Conservation (phyloP, 2,888 invertebrate species). For the Zaprionus lineosus region DNA sequence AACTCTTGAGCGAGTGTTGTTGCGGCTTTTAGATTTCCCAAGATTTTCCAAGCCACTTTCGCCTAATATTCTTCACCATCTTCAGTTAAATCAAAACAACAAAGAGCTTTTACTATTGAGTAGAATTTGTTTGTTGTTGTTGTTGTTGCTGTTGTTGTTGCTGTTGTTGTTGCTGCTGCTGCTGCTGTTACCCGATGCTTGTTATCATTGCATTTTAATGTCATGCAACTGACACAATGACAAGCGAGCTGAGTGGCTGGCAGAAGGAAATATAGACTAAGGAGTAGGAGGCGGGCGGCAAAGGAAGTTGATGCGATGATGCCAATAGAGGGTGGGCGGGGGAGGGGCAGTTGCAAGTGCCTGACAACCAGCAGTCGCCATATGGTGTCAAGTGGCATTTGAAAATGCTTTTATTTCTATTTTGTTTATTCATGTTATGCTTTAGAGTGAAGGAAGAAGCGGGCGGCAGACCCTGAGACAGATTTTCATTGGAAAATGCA, state of each 20-base stretch:
- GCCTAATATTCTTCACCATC: conserved; percentile 65
- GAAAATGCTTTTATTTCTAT: conserved; percentile 72
- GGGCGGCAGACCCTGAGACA: no score
- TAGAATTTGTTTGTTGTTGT: conserved; percentile 42
- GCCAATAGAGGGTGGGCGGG: neutral
- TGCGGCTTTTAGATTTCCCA: conserved; percentile 75
- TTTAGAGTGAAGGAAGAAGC: no score
- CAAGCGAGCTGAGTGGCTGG: conserved; percentile 15
- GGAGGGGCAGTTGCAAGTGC: conserved; percentile 22
- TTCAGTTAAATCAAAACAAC: conserved; percentile 62
- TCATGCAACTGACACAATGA: conserved; percentile 71
- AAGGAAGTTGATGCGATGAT: neutral
- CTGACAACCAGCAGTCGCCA: conserved; percentile 51
- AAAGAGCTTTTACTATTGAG: conserved; percentile 67
- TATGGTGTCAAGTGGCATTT: conserved; percentile 77
- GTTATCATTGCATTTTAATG: conserved; percentile 77
- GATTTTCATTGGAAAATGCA: conserved; percentile 19
- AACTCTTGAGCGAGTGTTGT: conserved; percentile 55
- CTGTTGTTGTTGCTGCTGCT: conserved; percentile 18
- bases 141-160: conserved; percentile 22
- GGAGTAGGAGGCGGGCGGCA: neutral
- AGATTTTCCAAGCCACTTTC: conserved; percentile 70
- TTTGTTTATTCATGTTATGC: conserved; percentile 64
- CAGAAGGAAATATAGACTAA: neutral
- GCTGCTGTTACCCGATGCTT: conserved; percentile 29